Percentiles rank a stretch among this genome's conserved stretches.
These are phyloP conservation scores for Myanophis thanlyinensis DNA, from an alignment of 2,113 vertebrate species.

Conservation along the genomic window DNA sequence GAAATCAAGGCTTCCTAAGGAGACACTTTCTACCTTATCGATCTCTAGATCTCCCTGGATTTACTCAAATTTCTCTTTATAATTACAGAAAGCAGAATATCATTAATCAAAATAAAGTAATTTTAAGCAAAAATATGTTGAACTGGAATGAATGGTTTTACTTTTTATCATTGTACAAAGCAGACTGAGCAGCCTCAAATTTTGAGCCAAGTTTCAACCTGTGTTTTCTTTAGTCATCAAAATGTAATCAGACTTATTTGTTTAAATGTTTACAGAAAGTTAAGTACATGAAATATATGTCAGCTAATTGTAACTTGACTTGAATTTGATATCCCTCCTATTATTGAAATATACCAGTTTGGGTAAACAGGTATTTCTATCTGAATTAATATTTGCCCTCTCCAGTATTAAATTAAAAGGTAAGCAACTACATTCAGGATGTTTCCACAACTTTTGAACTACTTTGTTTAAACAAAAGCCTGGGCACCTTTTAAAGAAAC, in stretches of 20 bases:
- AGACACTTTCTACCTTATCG: background rate
- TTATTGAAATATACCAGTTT: background rate
- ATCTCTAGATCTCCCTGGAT: background rate
- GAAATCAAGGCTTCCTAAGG: background rate
- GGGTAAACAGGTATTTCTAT: background rate
- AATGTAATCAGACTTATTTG: background rate
- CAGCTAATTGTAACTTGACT: background rate
- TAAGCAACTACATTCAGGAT: background rate
- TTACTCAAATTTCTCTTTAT: background rate
- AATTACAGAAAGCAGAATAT: background rate
- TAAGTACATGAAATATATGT: background rate
- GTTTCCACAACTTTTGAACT: background rate
- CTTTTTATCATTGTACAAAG: constrained; percentile 15
- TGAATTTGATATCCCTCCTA: background rate
- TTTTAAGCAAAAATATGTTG: constrained; percentile 11
- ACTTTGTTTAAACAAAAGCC: background rate
- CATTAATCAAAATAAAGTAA: constrained; percentile 10
- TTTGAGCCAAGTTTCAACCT: constrained; percentile 6
- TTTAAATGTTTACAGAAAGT: constrained; percentile 16
- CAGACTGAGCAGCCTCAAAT: constrained; percentile 7
- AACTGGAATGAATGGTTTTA: constrained; percentile 22
- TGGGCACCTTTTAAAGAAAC: background rate
- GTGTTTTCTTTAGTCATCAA: background rate
- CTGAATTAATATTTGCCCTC: background rate
- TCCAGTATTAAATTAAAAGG: background rate